Percentiles rank a stretch among this genome's conserved stretches.
These are phyloP conservation scores for Rhinoderma darwinii DNA, from an alignment of 2,113 vertebrate genomes.

Conservation along the genomic window DNA sequence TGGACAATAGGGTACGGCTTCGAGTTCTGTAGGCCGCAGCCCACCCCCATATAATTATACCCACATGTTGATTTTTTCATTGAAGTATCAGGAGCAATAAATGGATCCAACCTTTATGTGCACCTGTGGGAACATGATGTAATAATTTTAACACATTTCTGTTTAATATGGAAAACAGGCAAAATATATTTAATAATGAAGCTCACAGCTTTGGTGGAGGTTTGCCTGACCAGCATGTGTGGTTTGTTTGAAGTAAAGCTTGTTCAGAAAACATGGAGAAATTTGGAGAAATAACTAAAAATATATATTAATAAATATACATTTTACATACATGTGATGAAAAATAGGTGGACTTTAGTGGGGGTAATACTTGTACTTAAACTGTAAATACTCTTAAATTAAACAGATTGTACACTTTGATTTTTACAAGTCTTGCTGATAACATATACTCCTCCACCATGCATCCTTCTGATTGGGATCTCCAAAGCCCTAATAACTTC, in stretches of 20 bases:
- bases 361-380: background rate
- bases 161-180: slow-evolving; percentile 54
- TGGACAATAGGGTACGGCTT: slow-evolving; percentile 5
- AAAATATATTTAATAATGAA: slow-evolving; percentile 29
- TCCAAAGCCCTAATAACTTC: background rate
- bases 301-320: background rate
- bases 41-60: slow-evolving; percentile 50
- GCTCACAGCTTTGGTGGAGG: background rate
- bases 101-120: slow-evolving; percentile 42
- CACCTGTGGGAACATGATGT: slow-evolving; percentile 47
- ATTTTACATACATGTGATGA: background rate
- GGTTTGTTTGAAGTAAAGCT: slow-evolving; percentile 1
- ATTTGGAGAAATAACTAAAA: background rate
- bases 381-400: background rate
- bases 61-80: slow-evolving; percentile 37
- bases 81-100: slow-evolving; percentile 37
- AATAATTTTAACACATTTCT: slow-evolving; percentile 43
- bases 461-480: background rate
- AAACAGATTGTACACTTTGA: background rate
- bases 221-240: background rate
- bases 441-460: background rate
- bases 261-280: background rate
- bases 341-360: background rate
- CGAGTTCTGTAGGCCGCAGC: slow-evolving; percentile 17
- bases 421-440: background rate